Evolutionary conservation across 2,888 invertebrate species (phyloP).

Genomic region (Nesidiocoris tenuis): DNA sequence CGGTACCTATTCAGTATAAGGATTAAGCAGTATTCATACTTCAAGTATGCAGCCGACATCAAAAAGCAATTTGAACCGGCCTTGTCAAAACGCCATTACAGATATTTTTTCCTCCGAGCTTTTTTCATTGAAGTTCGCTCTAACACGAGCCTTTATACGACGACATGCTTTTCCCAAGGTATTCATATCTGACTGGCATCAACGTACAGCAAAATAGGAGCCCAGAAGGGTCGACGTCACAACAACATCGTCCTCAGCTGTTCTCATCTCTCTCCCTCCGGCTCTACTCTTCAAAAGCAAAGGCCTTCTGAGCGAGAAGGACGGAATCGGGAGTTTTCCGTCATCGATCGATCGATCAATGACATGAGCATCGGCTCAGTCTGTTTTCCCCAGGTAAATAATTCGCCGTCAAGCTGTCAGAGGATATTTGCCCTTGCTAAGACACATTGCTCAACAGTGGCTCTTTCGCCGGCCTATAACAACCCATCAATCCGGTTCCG

Average conservation of each 20-base stretch:
- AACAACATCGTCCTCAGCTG: background rate
- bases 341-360: conserved; percentile 26
- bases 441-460: conserved; percentile 19
- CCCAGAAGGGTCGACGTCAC: background rate
- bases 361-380: conserved; percentile 32
- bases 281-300: background rate
- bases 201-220: background rate
- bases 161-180: background rate
- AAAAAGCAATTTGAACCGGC: background rate
- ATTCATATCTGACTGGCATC: background rate
- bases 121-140: background rate
- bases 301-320: background rate
- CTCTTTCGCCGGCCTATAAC: conserved; percentile 18
- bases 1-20: too few relatives aligned
- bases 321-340: background rate
- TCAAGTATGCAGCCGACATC: background rate
- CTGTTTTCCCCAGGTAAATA: conserved; percentile 39
- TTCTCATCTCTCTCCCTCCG: background rate
- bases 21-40: too few relatives aligned
- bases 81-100: background rate
- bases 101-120: background rate
- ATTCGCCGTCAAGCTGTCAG: conserved; percentile 40
- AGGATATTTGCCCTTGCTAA: conserved; percentile 27
- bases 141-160: background rate
- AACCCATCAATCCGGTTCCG: conserved; percentile 23